phyloP scores from a whole-genome alignment of 1,140 invertebrate genomes.

The Linepithema humile region DNA sequence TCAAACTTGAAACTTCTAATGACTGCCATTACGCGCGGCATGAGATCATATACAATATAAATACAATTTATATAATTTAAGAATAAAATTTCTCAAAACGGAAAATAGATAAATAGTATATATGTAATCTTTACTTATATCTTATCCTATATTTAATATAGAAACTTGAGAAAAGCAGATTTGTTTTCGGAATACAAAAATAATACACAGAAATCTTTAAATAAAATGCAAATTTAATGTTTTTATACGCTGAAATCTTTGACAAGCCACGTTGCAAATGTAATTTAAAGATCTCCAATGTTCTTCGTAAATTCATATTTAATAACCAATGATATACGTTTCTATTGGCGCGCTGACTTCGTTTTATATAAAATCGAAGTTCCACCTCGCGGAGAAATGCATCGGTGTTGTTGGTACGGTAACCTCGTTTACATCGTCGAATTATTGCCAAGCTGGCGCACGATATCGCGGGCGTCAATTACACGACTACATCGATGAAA shows the following conservation, averaged over 20 bases:
- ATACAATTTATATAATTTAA: neutral
- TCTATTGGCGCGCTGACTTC: neutral
- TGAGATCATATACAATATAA: too few species aligned
- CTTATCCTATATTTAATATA: neutral
- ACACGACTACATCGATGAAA: conserved; percentile 69
- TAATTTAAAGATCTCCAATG: conserved; percentile 38
- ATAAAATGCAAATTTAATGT: neutral
- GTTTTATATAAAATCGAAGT: conserved; percentile 61
- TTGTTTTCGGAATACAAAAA: neutral
- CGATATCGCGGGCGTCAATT: conserved; percentile 63
- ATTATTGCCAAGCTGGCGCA: conserved; percentile 69
- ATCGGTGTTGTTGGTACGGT: conserved; percentile 48
- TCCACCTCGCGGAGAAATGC: conserved; percentile 7
- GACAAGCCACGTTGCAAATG: neutral
- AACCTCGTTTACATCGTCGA: conserved; percentile 59
- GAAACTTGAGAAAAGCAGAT: neutral
- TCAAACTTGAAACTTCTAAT: conserved; percentile 8
- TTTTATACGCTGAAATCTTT: neutral
- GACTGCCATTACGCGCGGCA: neutral
- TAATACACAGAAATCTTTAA: neutral
- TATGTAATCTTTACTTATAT: neutral
- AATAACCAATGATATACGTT: too few species aligned
- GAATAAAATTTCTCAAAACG: neutral
- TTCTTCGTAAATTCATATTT: conserved; percentile 30
- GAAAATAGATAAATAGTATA: neutral